Evolutionary conservation across 2,113 vertebrate species (phyloP), one percentile per base, ranked within the genome.

Genomic region (Bettongia penicillata): DNA sequence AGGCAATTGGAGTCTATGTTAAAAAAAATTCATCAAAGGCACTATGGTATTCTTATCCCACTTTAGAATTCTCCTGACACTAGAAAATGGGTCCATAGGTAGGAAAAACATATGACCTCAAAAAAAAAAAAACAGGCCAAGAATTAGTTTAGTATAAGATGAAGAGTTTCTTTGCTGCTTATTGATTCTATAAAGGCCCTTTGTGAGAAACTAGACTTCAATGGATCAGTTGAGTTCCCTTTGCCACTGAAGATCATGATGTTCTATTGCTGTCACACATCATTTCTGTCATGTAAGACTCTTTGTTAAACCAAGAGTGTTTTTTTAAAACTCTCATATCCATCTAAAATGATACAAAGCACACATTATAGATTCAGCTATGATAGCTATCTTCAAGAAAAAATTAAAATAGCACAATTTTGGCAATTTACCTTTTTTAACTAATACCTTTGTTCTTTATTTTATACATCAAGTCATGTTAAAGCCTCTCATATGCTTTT

Each of bases 401-500:
- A 25, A 95, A 96, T 97, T 97, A 96, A 68, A 97, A 95, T 24
- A 93, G 91, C 48, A 94, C 31, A 96, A 97, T 97, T 98, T 96
- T 94, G 91, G 55, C 55, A 97, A 96, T 97, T 96, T 95, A 93
- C 31, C 77, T 90, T 92, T 97, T 91, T 95, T 91, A 92, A 91
- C 52, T 52, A 96, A 93, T 96, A 96, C 93, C 94, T 68, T 68
- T 97, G 93, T 94, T 98, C 96, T 97, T 98, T 98, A 98, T 97
- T 98, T 98, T 97, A 97, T 93, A 97, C 48, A 97, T 90, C 28
- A 91, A 97, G 37, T 43, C 94, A 97, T 95, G 98, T 98, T 96
- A 97, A 97, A 97, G 96, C 51, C 7, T 96, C 93, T 97, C 94
- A 95, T 53, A 90, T 98, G 98, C 94, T 98, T 98, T 97, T 98